Evolutionary conservation across 2,888 invertebrate species (phyloP), one percentile per base, ranked within the genome.

Genomic region (Anticlea derivata): DNA sequence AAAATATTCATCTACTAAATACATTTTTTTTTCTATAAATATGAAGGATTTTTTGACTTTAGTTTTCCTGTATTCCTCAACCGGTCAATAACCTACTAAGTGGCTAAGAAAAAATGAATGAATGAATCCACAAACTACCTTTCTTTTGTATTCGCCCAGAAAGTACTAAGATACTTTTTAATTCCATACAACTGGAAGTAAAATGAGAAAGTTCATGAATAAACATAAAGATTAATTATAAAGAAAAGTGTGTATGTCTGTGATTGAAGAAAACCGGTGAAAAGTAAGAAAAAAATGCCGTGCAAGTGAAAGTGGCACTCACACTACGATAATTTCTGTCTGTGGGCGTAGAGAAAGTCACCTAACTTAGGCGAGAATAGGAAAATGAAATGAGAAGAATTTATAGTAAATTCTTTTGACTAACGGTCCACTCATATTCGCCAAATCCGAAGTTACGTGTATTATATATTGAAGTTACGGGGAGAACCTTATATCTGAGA

Each of bases 261-360:
- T 45, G 13, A 56, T 57, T 58, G 48, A 58, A 68, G 70, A 76
- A 75, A 78, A 72, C 68, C 59, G 58, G 67, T 66, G 64, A 75
- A 76, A 69, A 80, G 80, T 75, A 79, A 65, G 63, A 75, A 57
- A 76, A 76, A 80, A 81, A 80, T 73, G 65, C 62, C 35, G 46
- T 41, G 55, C 23, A 49, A 87, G 87, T 83, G 89, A 89, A 88
- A 89, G 89, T 86, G 67, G 51, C 77, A 80, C 85, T 7, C 81
- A 82, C 82, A 88, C 84, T 61, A 2, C 8, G 6, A 47, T 2
- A 55, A 1, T 3, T 4, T 65, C 38, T 48, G n/a, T 11, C n/a
- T 78, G 88, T 88, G 73, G 73, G 73, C 1, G 87, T 86, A 54
- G 81, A 70, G 89, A 89, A 88, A 89, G 89, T 85, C 72, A 60